Percentiles rank a stretch among this genome's conserved stretches.
These are phyloP conservation scores for Adrianichthys oophorus DNA, from an alignment of 2,797 vertebrate species.

Conservation along the genomic window DNA sequence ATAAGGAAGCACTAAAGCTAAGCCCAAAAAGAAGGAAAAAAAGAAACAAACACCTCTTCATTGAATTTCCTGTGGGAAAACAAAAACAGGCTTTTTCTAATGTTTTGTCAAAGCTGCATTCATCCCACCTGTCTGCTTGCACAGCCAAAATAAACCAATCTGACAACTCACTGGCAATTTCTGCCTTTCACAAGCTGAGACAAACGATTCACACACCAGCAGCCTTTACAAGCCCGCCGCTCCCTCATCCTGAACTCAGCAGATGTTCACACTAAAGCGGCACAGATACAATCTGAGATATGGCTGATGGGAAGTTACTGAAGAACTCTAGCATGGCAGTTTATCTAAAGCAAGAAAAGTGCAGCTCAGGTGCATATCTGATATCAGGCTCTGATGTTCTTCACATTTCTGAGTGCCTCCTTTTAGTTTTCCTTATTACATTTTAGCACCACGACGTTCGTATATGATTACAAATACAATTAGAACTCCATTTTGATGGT, in stretches of 20 bases:
- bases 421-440: no score
- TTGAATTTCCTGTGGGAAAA: conserved; percentile 2
- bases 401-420: not conserved
- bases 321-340: conserved; percentile 35
- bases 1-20: not conserved
- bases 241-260: conserved; percentile 49
- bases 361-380: conserved; percentile 8
- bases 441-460: no score
- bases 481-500: no score
- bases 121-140: conserved; percentile 6
- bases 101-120: conserved; percentile 9
- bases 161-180: conserved; percentile 28
- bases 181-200: conserved; percentile 19
- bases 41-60: not conserved
- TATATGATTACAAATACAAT: no score
- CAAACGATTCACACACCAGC: conserved; percentile 39
- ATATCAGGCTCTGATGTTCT: no score
- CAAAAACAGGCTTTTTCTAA: not conserved
- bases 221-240: conserved; percentile 24
- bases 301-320: conserved; percentile 40
- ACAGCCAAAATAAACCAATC: conserved; percentile 13
- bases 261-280: conserved; percentile 48
- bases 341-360: conserved; percentile 24
- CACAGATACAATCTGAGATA: conserved; percentile 52
- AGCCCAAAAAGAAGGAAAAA: not conserved